These are phyloP conservation scores for Dasyurus viverrinus DNA, from an alignment of 2,113 vertebrate species.

Conservation along the genomic window DNA sequence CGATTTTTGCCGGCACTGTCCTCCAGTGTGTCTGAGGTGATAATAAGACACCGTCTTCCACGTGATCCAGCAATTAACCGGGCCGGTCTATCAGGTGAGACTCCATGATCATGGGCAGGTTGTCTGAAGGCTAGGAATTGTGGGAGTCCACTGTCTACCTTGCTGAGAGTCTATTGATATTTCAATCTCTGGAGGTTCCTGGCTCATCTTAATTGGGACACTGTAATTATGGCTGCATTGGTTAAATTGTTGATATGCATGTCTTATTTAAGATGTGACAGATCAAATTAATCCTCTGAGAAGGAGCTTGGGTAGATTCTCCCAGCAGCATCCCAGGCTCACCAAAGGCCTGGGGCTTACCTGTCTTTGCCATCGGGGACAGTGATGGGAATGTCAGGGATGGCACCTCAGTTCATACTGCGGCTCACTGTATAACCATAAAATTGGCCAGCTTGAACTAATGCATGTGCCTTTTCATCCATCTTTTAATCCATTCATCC, in stretches of 20 bases:
- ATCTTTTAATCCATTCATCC: neutral
- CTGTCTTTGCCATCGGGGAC: conserved; percentile 44
- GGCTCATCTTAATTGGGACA: conserved; percentile 55
- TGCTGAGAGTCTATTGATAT: conserved; percentile 47
- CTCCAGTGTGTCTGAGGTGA: conserved; percentile 52
- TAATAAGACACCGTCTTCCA: conserved; percentile 60
- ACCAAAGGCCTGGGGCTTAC: conserved; percentile 37
- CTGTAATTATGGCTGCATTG: conserved; percentile 48
- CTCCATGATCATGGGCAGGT: conserved; percentile 50
- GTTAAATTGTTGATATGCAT: conserved; percentile 61
- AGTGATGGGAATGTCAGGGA: neutral
- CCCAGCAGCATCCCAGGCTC: conserved; percentile 60
- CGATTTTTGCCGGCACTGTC: conserved; percentile 65
- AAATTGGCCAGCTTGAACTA: neutral
- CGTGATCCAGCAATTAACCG: conserved; percentile 65
- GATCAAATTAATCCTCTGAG: conserved; percentile 51
- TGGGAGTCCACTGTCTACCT: neutral
- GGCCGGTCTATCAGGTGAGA: conserved; percentile 58
- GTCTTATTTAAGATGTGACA: conserved; percentile 62
- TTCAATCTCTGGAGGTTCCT: conserved; percentile 51
- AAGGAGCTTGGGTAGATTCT: conserved; percentile 46
- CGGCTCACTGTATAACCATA: neutral
- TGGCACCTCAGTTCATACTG: neutral
- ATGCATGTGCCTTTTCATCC: neutral
- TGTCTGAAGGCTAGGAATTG: conserved; percentile 50